Evolutionary conservation across 2,888 invertebrate species (phyloP).

Genomic region (Patella ulyssiponensis): DNA sequence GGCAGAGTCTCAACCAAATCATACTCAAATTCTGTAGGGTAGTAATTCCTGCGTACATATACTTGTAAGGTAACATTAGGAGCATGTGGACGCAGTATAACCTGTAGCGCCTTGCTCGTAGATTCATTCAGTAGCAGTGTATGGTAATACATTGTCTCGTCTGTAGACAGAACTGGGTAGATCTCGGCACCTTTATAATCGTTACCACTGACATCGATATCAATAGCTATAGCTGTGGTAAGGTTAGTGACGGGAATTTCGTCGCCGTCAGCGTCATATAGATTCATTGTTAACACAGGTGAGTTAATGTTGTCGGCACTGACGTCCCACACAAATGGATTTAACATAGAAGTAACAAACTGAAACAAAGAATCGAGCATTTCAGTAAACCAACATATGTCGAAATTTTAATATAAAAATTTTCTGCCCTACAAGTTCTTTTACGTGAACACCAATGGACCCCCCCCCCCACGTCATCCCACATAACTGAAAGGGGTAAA

Average conservation of each 20-base stretch:
- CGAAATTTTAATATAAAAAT: too few relatives aligned
- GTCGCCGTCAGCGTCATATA: conserved; percentile 42
- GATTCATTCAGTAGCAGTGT: conserved; percentile 28
- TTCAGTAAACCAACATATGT: too few relatives aligned
- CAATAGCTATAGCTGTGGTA: conserved; percentile 43
- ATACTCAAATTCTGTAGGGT: conserved; percentile 41
- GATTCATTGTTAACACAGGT: conserved; percentile 45
- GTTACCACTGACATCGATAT: conserved; percentile 36
- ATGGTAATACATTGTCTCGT: conserved; percentile 36
- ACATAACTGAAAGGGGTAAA: neutral
- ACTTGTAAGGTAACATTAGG: conserved; percentile 36
- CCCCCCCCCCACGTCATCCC: neutral
- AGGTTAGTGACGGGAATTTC: conserved; percentile 41
- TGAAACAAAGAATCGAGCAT: conserved; percentile 19
- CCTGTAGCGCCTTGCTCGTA: conserved; percentile 12
- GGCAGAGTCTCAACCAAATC: conserved; percentile 38
- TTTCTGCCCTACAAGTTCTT: too few relatives aligned
- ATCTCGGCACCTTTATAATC: neutral
- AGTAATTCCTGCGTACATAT: conserved; percentile 39
- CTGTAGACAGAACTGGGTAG: conserved; percentile 16
- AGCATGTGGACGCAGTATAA: conserved; percentile 29
- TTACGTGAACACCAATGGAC: neutral
- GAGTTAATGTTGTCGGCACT: conserved; percentile 46
- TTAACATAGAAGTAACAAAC: conserved; percentile 44
- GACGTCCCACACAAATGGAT: conserved; percentile 51